phyloP scores from a whole-genome alignment of 2,113 vertebrate genomes.

The Sigmodon hispidus region DNA sequence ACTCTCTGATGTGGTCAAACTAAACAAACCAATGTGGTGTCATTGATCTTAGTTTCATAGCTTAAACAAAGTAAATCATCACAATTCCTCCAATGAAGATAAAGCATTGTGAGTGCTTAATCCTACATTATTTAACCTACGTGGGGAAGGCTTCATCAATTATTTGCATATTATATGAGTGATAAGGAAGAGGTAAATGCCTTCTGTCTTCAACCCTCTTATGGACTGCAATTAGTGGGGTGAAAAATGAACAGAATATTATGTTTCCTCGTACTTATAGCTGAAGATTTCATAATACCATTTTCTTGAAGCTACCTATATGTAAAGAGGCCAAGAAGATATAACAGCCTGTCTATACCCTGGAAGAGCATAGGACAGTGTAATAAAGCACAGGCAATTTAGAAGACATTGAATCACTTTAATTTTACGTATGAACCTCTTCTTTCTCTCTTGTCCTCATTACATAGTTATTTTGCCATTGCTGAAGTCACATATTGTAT shows the following conservation, averaged over 20 bases:
- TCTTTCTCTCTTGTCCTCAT: neutral
- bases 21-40: slow-evolving; percentile 46
- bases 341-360: slow-evolving; percentile 45
- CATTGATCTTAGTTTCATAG: slow-evolving; percentile 49
- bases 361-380: slow-evolving; percentile 29
- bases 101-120: slow-evolving; percentile 36
- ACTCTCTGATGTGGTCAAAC: neutral
- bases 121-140: slow-evolving; percentile 21
- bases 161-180: neutral
- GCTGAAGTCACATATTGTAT: neutral
- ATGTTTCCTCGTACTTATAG: slow-evolving; percentile 49
- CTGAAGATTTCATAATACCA: slow-evolving; percentile 43
- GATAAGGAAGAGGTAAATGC: slow-evolving; percentile 51
- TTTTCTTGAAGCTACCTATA: slow-evolving; percentile 17
- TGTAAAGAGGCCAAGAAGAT: slow-evolving; percentile 36
- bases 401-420: slow-evolving; percentile 34
- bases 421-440: neutral
- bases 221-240: slow-evolving; percentile 50
- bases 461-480: neutral
- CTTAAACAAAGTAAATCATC: slow-evolving; percentile 23
- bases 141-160: slow-evolving; percentile 55
- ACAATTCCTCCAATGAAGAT: neutral
- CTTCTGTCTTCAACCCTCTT: slow-evolving; percentile 40
- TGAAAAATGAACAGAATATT: slow-evolving; percentile 62
- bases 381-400: slow-evolving; percentile 56